Evolutionary conservation across 1,140 invertebrate genomes (phyloP).

Genomic region (Trichoplusia ni): DNA sequence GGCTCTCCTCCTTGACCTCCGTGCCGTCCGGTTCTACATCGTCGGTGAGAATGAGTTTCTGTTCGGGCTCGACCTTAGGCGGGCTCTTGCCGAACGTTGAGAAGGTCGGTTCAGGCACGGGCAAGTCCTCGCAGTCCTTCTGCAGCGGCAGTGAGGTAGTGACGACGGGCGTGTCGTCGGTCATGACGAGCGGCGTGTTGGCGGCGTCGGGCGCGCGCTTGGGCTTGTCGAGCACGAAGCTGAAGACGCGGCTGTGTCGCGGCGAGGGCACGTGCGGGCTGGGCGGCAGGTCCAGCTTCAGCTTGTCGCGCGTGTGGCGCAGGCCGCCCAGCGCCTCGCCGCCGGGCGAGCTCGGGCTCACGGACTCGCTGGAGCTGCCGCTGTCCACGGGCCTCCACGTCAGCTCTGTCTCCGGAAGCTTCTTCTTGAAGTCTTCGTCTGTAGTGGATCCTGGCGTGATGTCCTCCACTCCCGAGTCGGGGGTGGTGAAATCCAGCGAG

Average conservation of each 20-base stretch:
- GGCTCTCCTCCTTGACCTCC: constrained; percentile 47
- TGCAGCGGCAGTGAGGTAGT: constrained; percentile 45
- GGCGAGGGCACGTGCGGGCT: constrained; percentile 74
- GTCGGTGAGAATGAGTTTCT: constrained; percentile 61
- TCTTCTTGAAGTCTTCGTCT: constrained; percentile 65
- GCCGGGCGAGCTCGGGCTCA: constrained; percentile 68
- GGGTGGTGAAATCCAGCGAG: constrained; percentile 79
- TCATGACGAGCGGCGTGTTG: constrained; percentile 58
- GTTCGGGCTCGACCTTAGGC: constrained; percentile 41
- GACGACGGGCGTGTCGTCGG: constrained; percentile 58
- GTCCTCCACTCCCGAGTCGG: constrained; percentile 83
- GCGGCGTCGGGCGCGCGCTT: constrained; percentile 36
- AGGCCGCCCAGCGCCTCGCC: constrained; percentile 84
- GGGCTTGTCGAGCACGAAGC: constrained; percentile 67
- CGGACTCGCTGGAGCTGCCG: constrained; percentile 70
- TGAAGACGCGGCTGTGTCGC: constrained; percentile 67
- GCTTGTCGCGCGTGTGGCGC: constrained; percentile 86
- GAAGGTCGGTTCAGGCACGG: constrained; percentile 65
- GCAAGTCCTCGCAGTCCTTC: constrained; percentile 45
- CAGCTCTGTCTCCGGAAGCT: constrained; percentile 43
- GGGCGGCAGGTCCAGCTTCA: constrained; percentile 87
- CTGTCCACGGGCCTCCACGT: constrained; percentile 62
- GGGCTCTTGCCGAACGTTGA: constrained; percentile 70
- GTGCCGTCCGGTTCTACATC: constrained; percentile 39
- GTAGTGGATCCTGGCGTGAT: constrained; percentile 78